Percentiles rank a stretch among this genome's conserved stretches.
phyloP scores from a whole-genome alignment of 2,113 vertebrate species.

The Syrrhaptes paradoxus region DNA sequence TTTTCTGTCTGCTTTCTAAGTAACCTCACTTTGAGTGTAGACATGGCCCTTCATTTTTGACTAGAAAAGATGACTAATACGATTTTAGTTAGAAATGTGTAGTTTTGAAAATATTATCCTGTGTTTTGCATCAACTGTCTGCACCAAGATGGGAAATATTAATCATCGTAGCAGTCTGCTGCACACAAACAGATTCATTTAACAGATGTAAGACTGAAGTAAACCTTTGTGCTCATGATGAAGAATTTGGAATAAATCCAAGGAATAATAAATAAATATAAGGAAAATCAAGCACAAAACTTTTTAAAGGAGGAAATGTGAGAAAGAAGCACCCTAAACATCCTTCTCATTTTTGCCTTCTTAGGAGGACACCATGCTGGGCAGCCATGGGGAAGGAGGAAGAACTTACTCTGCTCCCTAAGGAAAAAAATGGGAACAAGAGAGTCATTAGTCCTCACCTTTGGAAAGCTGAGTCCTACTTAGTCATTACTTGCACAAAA shows the following conservation, averaged over 20 bases:
- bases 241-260: not conserved
- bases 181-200: conserved; percentile 27
- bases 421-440: not conserved
- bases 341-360: not conserved
- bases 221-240: not conserved
- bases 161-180: not conserved
- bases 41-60: conserved; percentile 11
- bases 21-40: not conserved
- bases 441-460: not conserved
- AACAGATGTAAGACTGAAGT: not conserved
- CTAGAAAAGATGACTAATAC: conserved; percentile 36
- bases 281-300: not conserved
- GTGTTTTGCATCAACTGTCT: conserved; percentile 27
- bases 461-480: not conserved
- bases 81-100: not conserved
- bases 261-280: not conserved
- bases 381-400: not conserved
- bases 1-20: conserved; percentile 39
- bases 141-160: conserved; percentile 26
- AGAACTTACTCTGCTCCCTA: not conserved
- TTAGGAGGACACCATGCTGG: not conserved
- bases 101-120: conserved; percentile 18
- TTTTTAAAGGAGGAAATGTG: not conserved
- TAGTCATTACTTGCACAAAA: not conserved
- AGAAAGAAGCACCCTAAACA: not conserved